phyloP scores from a whole-genome alignment of 2,888 invertebrate genomes.

The Papilio demoleus region DNA sequence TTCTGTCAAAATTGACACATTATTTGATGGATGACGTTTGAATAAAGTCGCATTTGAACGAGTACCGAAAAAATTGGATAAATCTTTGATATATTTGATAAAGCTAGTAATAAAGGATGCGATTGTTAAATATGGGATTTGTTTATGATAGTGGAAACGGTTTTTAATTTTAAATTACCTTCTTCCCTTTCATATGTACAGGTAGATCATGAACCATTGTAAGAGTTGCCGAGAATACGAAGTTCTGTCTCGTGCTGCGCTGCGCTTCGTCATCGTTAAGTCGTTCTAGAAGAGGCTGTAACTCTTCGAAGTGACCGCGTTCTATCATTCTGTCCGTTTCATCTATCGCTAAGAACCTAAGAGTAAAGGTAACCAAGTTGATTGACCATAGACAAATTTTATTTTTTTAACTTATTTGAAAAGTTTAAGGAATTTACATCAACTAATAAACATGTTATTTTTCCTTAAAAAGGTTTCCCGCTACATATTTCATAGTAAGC shows the following conservation, averaged over 20 bases:
- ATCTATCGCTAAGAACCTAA: constrained; percentile 95
- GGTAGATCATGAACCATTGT: constrained; percentile 95
- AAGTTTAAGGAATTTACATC: too few relatives aligned
- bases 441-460: too few relatives aligned
- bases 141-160: too few relatives aligned
- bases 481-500: too few relatives aligned
- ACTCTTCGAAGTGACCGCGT: constrained; percentile 96
- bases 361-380: constrained; percentile 37
- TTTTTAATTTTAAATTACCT: constrained; percentile 54
- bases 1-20: too few relatives aligned
- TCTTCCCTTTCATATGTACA: constrained; percentile 86
- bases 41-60: too few relatives aligned
- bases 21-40: too few relatives aligned
- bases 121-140: too few relatives aligned
- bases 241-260: constrained; percentile 90
- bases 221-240: constrained; percentile 98
- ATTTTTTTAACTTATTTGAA: background rate
- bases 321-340: constrained; percentile 99
- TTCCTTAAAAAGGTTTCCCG: too few relatives aligned
- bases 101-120: too few relatives aligned
- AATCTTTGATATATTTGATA: too few relatives aligned
- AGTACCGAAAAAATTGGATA: too few relatives aligned
- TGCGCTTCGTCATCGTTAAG: constrained; percentile 88
- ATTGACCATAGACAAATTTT: background rate
- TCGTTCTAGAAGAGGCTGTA: constrained; percentile 90